Percentiles rank a stretch among this genome's conserved stretches.
Evolutionary conservation across 2,888 invertebrate genomes (phyloP).

Genomic region (Ceriagrion tenellum): DNA sequence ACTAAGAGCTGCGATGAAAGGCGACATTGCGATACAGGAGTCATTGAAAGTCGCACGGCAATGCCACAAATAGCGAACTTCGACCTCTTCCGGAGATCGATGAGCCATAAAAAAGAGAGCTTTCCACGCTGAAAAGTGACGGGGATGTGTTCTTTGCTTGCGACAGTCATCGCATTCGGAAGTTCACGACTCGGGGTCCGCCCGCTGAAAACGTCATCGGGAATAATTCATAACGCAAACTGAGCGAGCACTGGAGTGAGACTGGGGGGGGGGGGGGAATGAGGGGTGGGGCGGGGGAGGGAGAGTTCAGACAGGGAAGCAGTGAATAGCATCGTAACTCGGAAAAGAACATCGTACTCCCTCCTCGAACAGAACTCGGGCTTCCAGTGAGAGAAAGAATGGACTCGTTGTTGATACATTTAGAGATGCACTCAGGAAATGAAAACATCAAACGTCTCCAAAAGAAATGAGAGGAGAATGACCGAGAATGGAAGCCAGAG

Average conservation of each 20-base stretch:
- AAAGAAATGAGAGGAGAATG: background rate
- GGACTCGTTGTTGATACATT: background rate
- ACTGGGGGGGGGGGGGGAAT: too few species aligned
- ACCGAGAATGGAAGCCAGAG: background rate
- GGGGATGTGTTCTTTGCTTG: background rate
- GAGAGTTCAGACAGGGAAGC: background rate
- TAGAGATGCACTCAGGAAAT: background rate
- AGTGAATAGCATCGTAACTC: background rate
- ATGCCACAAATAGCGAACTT: background rate
- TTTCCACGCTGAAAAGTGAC: background rate
- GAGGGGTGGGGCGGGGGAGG: too few species aligned
- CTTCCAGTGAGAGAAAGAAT: background rate
- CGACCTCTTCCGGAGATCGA: background rate
- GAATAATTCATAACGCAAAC: slow-evolving; percentile 5
- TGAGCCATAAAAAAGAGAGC: background rate
- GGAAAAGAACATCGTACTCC: background rate
- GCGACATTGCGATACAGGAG: background rate
- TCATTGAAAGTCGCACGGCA: background rate
- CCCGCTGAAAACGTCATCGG: background rate
- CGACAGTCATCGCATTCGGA: background rate
- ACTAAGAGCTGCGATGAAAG: background rate
- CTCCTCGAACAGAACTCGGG: background rate
- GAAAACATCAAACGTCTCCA: background rate
- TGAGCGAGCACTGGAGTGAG: background rate
- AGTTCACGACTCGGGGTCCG: background rate